Conservation (phyloP, 2,888 invertebrate genomes). For the Ichneumoninae sp. region DNA sequence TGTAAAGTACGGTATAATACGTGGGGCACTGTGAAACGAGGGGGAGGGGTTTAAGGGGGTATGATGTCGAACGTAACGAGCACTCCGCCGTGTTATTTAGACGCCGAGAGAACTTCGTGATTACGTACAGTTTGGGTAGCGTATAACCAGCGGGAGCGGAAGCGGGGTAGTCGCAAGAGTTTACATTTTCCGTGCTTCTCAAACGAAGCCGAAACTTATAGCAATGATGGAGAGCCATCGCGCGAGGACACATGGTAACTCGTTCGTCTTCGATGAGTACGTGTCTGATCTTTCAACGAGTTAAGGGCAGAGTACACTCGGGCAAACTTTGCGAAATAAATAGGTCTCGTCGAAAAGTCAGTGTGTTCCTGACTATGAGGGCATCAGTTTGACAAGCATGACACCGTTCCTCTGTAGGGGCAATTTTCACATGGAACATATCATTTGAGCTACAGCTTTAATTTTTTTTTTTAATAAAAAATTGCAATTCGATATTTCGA, state of each 20-base stretch:
- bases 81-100: conserved; percentile 50
- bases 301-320: conserved; percentile 5
- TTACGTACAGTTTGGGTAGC: conserved; percentile 39
- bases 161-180: conserved; percentile 28
- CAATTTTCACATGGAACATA: not conserved
- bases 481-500: not conserved
- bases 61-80: conserved; percentile 50
- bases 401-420: not conserved
- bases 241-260: conserved; percentile 23
- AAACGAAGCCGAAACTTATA: conserved; percentile 59
- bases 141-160: conserved; percentile 3
- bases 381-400: not conserved
- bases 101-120: conserved; percentile 47
- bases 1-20: conserved; percentile 13
- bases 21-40: not conserved
- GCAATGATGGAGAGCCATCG: not conserved
- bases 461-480: not conserved
- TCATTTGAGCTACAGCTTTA: not conserved
- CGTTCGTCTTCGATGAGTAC: conserved; percentile 31
- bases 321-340: conserved; percentile 6
- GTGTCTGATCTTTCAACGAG: conserved; percentile 1
- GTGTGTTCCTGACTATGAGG: not conserved
- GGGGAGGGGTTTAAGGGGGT: not conserved
- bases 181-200: conserved; percentile 49
- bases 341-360: not conserved